Evolutionary conservation across 2,888 invertebrate genomes (phyloP).

Genomic region (Volucella inflata): DNA sequence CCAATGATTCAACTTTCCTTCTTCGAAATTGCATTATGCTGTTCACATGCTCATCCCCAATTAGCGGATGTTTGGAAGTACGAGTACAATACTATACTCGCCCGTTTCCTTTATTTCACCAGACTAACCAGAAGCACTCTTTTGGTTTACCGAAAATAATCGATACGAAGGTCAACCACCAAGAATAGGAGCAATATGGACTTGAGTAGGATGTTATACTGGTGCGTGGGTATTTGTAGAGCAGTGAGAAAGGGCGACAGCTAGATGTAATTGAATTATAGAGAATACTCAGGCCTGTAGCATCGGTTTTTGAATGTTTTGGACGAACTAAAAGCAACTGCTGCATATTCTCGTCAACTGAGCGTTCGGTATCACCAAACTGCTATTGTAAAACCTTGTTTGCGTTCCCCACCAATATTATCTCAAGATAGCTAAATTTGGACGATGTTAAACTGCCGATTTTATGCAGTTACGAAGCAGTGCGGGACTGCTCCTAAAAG

Average conservation of each 20-base stretch:
- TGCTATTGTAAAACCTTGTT: constrained; percentile 51
- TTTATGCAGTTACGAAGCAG: constrained; percentile 38
- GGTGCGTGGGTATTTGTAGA: constrained; percentile 30
- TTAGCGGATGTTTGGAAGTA: too few relatives aligned
- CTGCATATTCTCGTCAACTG: constrained; percentile 28
- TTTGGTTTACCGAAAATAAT: too few relatives aligned
- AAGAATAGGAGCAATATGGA: too few relatives aligned
- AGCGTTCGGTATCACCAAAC: constrained; percentile 32
- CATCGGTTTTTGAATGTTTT: constrained; percentile 27
- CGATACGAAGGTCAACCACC: too few relatives aligned
- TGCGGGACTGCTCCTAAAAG: constrained; percentile 53
- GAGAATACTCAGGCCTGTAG: constrained; percentile 16
- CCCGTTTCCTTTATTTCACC: too few relatives aligned
- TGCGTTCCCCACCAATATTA: constrained; percentile 48
- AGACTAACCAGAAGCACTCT: too few relatives aligned
- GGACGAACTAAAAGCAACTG: constrained; percentile 39
- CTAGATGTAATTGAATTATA: constrained; percentile 38
- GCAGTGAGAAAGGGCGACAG: constrained; percentile 35
- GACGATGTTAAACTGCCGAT: constrained; percentile 22
- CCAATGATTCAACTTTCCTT: constrained; percentile 26
- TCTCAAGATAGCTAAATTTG: constrained; percentile 55
- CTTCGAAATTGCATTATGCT: too few relatives aligned
- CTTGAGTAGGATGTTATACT: too few relatives aligned
- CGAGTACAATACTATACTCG: too few relatives aligned
- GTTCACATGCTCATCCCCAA: too few relatives aligned